A percentile compares a stretch with the other conserved stretches of the same genome.
Evolutionary conservation across 2,113 vertebrate species (phyloP).

Genomic region (Eleginops maclovinus): DNA sequence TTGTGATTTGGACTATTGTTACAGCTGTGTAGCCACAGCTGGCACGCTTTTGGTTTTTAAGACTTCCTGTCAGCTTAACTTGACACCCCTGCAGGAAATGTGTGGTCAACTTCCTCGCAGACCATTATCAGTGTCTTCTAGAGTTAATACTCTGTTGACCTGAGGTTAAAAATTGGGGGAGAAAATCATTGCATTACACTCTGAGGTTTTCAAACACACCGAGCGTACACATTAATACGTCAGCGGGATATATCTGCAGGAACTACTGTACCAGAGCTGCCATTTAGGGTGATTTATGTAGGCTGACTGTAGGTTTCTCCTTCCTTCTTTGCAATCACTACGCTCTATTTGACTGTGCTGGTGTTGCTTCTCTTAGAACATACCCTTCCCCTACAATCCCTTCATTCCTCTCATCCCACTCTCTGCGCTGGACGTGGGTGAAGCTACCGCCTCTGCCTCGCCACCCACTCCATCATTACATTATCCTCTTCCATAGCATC

Average conservation of each 20-base stretch:
- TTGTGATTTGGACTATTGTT: conserved; percentile 24
- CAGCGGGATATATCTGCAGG: neutral
- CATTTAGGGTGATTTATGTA: neutral
- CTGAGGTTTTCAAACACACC: neutral
- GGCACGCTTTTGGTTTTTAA: conserved; percentile 1
- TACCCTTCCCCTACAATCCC: conserved; percentile 65
- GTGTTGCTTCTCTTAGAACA: conserved; percentile 47
- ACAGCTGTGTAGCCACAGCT: conserved; percentile 47
- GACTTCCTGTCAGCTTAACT: conserved; percentile 36
- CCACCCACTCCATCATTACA: conserved; percentile 70
- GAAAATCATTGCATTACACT: neutral
- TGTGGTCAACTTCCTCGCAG: conserved; percentile 33
- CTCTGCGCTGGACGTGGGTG: conserved; percentile 73
- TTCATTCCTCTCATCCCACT: conserved; percentile 74
- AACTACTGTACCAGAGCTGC: neutral
- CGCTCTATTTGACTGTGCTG: conserved; percentile 32
- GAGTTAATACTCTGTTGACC: neutral
- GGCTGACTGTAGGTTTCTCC: neutral
- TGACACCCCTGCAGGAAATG: conserved; percentile 57
- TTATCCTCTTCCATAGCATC: conserved; percentile 63
- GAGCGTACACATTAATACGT: conserved; percentile 7
- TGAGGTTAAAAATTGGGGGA: neutral
- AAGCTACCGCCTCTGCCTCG: conserved; percentile 64
- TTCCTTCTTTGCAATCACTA: conserved; percentile 5
- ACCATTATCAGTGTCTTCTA: conserved; percentile 15